Conservation (phyloP, 2,888 invertebrate species). For the Cerceris rybyensis region DNA sequence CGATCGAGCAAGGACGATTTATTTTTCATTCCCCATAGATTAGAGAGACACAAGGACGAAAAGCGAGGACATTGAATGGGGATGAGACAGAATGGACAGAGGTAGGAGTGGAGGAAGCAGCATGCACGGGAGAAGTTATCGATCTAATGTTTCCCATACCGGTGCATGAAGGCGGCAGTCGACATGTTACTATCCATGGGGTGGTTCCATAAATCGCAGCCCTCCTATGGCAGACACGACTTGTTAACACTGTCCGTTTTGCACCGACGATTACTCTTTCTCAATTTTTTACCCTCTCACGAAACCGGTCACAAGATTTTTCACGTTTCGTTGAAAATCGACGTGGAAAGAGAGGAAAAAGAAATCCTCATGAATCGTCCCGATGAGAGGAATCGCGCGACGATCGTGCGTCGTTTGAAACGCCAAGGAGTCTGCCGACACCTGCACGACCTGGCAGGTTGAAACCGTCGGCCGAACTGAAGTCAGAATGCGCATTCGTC, state of each 20-base stretch:
- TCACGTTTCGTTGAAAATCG: constrained; percentile 3
- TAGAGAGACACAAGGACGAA: too few species aligned
- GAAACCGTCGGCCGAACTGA: constrained; percentile 74
- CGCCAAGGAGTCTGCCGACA: constrained; percentile 54
- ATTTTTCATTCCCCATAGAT: too few species aligned
- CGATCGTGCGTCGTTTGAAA: constrained; percentile 23
- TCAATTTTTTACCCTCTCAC: too few species aligned
- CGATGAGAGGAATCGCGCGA: constrained; percentile 25
- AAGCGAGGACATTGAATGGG: not conserved
- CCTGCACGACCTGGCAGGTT: constrained; percentile 66
- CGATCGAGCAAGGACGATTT: constrained; percentile 42
- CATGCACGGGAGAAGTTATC: constrained; percentile 47
- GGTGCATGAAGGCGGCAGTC: constrained; percentile 80
- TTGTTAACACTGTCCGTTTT: constrained; percentile 48
- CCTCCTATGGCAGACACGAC: constrained; percentile 57
- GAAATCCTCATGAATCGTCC: not conserved
- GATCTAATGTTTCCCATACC: constrained; percentile 71
- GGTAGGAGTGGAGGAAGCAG: constrained; percentile 1
- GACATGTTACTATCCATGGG: constrained; percentile 81
- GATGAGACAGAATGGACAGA: constrained; percentile 19
- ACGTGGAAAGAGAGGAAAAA: not conserved
- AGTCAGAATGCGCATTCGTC: constrained; percentile 74
- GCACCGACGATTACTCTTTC: constrained; percentile 23
- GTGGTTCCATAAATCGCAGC: constrained; percentile 77
- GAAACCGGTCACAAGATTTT: too few species aligned